phyloP scores from a whole-genome alignment of 1,140 invertebrate species.

The Heliconius eleuchia region DNA sequence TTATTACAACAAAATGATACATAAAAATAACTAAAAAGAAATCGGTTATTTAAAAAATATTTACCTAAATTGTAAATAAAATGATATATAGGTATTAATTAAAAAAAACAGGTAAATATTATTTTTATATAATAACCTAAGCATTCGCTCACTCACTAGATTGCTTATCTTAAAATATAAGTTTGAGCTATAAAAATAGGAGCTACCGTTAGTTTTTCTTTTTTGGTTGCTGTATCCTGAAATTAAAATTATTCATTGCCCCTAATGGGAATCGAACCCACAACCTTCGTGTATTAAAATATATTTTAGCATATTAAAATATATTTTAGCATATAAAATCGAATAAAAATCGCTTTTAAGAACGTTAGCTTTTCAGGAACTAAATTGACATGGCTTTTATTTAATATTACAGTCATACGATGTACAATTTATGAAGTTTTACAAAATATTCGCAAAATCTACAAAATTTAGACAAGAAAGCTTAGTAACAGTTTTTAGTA shows the following conservation, averaged over 20 bases:
- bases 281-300: too few relatives aligned
- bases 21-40: not conserved
- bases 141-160: not conserved
- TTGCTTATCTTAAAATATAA: not conserved
- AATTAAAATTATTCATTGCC: too few relatives aligned
- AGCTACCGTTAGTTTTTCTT: too few relatives aligned
- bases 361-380: not conserved
- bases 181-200: not conserved
- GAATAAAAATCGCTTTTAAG: not conserved
- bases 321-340: not conserved
- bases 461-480: too few relatives aligned
- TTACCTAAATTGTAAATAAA: conserved; percentile 1
- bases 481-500: too few relatives aligned
- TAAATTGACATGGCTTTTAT: not conserved
- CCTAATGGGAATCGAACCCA: too few relatives aligned
- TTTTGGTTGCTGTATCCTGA: too few relatives aligned
- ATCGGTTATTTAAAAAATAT: not conserved
- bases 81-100: not conserved
- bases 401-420: not conserved
- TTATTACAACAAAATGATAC: too few relatives aligned
- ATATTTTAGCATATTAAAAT: too few relatives aligned
- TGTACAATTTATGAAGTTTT: too few relatives aligned
- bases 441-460: too few relatives aligned
- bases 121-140: not conserved
- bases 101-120: too few relatives aligned